Evolutionary conservation across 1,140 invertebrate genomes (phyloP).

Genomic region (Diprion similis): DNA sequence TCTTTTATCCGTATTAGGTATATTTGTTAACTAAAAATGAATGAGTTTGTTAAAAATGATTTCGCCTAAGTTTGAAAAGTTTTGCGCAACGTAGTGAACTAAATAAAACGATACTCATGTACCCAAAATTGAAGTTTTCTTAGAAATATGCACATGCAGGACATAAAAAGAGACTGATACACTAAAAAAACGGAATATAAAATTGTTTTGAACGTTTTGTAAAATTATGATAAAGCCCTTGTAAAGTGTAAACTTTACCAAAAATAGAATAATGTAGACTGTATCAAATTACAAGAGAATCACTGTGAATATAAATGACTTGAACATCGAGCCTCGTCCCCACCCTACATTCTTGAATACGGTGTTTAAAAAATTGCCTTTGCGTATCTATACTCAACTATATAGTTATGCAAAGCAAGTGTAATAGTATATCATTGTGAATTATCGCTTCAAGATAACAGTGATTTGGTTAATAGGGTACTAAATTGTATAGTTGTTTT

Average conservation of each 20-base stretch:
- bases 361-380: constrained; percentile 24
- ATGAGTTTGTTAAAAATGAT: neutral
- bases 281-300: constrained; percentile 20
- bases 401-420: constrained; percentile 39
- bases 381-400: constrained; percentile 37
- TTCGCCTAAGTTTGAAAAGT: neutral
- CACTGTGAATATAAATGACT: neutral
- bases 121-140: neutral
- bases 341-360: neutral
- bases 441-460: neutral
- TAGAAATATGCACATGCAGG: neutral
- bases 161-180: neutral
- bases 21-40: too few relatives aligned
- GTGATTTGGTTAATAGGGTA: neutral
- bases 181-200: neutral
- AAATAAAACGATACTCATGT: too few relatives aligned
- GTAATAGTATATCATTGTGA: neutral
- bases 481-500: neutral
- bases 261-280: neutral
- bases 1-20: too few relatives aligned
- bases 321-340: neutral
- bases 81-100: neutral
- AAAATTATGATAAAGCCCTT: neutral
- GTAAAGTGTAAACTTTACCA: neutral
- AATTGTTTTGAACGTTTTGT: neutral